Percentiles rank a stretch among this genome's conserved stretches.
Evolutionary conservation across 2,888 invertebrate species (phyloP).

Genomic region (Heliconius charithonia): DNA sequence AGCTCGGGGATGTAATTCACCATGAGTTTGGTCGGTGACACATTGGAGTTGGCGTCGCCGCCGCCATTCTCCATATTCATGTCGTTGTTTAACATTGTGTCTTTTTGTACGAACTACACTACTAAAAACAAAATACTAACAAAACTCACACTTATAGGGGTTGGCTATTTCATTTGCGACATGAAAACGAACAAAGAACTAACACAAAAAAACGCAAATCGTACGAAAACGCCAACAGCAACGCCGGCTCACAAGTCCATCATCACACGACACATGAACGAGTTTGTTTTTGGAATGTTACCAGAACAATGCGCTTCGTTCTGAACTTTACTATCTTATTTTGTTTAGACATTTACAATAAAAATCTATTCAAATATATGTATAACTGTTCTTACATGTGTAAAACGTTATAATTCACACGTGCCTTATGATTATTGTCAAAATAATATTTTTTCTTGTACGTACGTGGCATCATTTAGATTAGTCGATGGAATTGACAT

Average conservation of each 20-base stretch:
- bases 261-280: constrained; percentile 59
- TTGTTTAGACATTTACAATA: constrained; percentile 17
- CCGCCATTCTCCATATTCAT: constrained; percentile 81
- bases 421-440: constrained; percentile 39
- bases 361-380: constrained; percentile 2
- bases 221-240: constrained; percentile 78
- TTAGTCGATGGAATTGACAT: constrained; percentile 22
- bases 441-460: constrained; percentile 40
- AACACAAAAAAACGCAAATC: constrained; percentile 76
- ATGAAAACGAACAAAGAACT: constrained; percentile 76
- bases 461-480: constrained; percentile 43
- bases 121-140: constrained; percentile 75
- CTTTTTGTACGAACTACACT: constrained; percentile 76
- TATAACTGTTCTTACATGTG: not conserved
- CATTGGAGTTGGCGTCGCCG: constrained; percentile 81
- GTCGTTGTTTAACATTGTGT: constrained; percentile 78
- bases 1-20: constrained; percentile 83
- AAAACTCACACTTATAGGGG: constrained; percentile 69
- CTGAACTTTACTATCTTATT: constrained; percentile 16
- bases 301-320: constrained; percentile 58
- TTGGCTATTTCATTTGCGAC: constrained; percentile 79
- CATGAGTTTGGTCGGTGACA: constrained; percentile 84
- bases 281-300: constrained; percentile 77
- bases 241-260: constrained; percentile 83
- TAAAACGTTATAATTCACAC: constrained; percentile 26